Evolutionary conservation across 1,140 invertebrate genomes (phyloP).

Genomic region (Sitobion miscanthi): DNA sequence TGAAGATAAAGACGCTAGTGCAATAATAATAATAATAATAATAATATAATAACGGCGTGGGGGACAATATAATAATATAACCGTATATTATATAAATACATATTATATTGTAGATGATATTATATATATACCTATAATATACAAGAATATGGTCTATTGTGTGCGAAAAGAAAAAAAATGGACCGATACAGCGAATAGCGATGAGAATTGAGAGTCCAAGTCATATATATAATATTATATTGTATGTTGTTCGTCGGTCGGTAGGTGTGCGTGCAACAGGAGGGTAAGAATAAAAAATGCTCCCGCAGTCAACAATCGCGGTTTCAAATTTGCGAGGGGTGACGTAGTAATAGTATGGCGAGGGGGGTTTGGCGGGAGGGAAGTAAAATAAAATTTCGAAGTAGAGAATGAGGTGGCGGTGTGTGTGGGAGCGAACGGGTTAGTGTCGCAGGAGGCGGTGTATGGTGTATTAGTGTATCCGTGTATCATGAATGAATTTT

Average conservation of each 20-base stretch:
- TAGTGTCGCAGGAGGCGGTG: neutral
- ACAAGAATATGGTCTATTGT: slow-evolving; percentile 3
- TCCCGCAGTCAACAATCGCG: slow-evolving; percentile 50
- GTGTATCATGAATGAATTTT: neutral
- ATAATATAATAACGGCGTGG: slow-evolving; percentile 27
- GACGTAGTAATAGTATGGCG: neutral
- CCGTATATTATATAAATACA: neutral
- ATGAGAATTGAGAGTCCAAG: neutral
- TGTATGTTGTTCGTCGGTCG: neutral
- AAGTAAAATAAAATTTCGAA: slow-evolving; percentile 25
- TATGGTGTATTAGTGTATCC: neutral
- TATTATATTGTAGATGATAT: neutral
- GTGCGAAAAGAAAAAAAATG: neutral
- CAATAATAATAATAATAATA: neutral
- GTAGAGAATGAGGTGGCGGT: too few species aligned
- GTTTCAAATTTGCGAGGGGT: slow-evolving; percentile 24
- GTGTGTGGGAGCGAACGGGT: neutral
- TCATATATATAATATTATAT: slow-evolving; percentile 2
- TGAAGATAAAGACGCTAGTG: neutral
- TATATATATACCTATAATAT: neutral
- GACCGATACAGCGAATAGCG: neutral
- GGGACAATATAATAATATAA: slow-evolving; percentile 2
- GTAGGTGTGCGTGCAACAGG: neutral
- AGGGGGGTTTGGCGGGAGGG: neutral
- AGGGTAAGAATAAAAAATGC: slow-evolving; percentile 27